Evolutionary conservation across 2,797 vertebrate genomes (phyloP).

Genomic region (Rousettus madagascariensis): DNA sequence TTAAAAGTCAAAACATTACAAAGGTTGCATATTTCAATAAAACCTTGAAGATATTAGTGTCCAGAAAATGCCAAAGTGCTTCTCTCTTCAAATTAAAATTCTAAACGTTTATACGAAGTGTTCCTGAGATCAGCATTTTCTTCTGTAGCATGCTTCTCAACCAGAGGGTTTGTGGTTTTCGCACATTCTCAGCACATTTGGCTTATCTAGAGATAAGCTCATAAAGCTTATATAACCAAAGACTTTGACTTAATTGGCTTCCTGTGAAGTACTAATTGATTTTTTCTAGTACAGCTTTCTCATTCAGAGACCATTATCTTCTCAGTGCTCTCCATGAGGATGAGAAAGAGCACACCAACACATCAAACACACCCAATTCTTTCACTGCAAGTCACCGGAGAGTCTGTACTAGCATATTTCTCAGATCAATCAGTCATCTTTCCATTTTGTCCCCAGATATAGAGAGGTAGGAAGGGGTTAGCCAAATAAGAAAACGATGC

Average conservation of each 20-base stretch:
- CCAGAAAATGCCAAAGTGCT: not conserved
- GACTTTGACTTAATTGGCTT: not conserved
- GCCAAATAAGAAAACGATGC: not conserved
- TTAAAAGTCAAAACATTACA: slow-evolving; percentile 36
- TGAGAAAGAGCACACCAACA: not conserved
- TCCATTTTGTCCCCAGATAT: not conserved
- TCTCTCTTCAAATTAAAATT: slow-evolving; percentile 34
- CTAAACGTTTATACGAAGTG: not conserved
- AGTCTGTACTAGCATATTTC: not conserved
- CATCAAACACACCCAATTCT: not conserved
- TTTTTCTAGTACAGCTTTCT: not conserved
- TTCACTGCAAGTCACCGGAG: not conserved
- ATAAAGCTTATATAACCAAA: not conserved
- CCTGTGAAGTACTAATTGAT: not conserved
- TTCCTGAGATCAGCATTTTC: not conserved
- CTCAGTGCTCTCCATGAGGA: not conserved
- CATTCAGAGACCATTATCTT: not conserved
- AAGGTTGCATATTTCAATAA: slow-evolving; percentile 53
- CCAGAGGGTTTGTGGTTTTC: not conserved
- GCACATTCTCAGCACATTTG: not conserved
- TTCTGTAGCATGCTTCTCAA: not conserved
- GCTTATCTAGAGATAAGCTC: slow-evolving; percentile 39
- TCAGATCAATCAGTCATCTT: not conserved
- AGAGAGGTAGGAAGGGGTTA: not conserved
- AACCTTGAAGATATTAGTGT: not conserved